Percentiles rank a stretch among this genome's conserved stretches.
These are phyloP conservation scores for Tauraco erythrolophus DNA, from an alignment of 2,113 vertebrate genomes.

Conservation along the genomic window DNA sequence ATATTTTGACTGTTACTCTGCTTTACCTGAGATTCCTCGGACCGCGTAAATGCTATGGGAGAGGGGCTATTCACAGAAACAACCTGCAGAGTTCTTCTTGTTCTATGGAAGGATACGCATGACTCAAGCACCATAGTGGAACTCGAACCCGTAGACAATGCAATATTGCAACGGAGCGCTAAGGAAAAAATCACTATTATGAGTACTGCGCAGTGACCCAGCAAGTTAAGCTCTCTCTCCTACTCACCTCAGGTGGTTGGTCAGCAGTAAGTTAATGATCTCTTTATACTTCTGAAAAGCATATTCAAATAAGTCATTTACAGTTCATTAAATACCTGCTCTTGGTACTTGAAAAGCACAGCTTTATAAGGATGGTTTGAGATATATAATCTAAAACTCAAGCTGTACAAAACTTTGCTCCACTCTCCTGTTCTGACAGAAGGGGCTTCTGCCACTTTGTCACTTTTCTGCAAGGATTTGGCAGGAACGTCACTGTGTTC, in stretches of 20 bases:
- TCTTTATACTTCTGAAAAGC: conserved; percentile 16
- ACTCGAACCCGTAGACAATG: background rate
- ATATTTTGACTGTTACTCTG: background rate
- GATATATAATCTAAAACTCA: background rate
- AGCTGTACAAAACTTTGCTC: background rate
- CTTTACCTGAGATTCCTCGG: background rate
- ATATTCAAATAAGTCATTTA: conserved; percentile 45
- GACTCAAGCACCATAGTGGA: background rate
- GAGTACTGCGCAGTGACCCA: background rate
- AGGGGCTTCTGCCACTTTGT: background rate
- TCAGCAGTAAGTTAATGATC: conserved; percentile 55
- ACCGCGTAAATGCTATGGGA: background rate
- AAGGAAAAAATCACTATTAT: background rate
- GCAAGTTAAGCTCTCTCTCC: conserved; percentile 9
- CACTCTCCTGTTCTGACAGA: background rate
- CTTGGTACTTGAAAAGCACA: background rate
- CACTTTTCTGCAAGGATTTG: background rate
- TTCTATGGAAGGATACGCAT: background rate
- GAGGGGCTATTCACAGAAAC: background rate
- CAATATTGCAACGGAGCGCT: background rate
- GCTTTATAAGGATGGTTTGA: background rate
- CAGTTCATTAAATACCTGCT: conserved; percentile 12
- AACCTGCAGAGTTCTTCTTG: background rate
- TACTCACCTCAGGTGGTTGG: conserved; percentile 32
- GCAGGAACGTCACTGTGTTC: rapidly evolving